A percentile compares a stretch with the other conserved stretches of the same genome.
phyloP scores from a whole-genome alignment of 1,140 invertebrate species.

The Zaprionus inermis region DNA sequence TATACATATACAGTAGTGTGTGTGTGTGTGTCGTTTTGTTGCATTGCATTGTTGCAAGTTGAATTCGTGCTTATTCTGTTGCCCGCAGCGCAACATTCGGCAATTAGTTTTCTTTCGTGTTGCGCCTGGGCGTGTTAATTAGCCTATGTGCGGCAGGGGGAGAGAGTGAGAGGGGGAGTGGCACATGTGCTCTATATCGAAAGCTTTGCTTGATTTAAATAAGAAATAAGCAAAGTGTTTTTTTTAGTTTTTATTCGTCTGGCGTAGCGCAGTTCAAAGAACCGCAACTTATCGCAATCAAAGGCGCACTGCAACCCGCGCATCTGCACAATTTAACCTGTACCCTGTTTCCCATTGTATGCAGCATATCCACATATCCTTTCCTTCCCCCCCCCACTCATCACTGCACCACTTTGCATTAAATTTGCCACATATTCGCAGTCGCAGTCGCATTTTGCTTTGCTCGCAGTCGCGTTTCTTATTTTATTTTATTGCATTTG shows the following conservation, averaged over 20 bases:
- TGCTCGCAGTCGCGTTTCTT: constrained; percentile 24
- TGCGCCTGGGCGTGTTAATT: constrained; percentile 15
- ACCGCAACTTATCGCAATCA: constrained; percentile 37
- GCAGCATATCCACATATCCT: neutral
- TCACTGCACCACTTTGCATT: constrained; percentile 33
- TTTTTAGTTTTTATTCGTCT: neutral
- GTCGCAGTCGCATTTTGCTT: constrained; percentile 37
- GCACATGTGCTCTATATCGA: too few species aligned
- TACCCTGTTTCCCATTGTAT: constrained; percentile 19
- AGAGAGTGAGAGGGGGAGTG: neutral
- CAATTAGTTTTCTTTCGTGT: constrained; percentile 20
- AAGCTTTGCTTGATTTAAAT: too few species aligned
- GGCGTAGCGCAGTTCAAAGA: constrained; percentile 35
- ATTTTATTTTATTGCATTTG: constrained; percentile 71
- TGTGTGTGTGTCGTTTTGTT: constrained; percentile 1
- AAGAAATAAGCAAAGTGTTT: constrained; percentile 2
- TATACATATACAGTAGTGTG: neutral
- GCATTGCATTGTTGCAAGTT: constrained; percentile 25
- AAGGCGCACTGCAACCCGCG: constrained; percentile 9
- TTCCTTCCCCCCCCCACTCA: neutral
- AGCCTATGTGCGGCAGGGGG: neutral
- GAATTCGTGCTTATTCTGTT: constrained; percentile 28
- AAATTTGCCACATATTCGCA: constrained; percentile 53
- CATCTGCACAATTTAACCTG: constrained; percentile 45
- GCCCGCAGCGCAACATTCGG: constrained; percentile 27